A percentile compares a stretch with the other conserved stretches of the same genome.
Conservation (phyloP, 2,797 vertebrate species). For the Crotalus adamanteus region DNA sequence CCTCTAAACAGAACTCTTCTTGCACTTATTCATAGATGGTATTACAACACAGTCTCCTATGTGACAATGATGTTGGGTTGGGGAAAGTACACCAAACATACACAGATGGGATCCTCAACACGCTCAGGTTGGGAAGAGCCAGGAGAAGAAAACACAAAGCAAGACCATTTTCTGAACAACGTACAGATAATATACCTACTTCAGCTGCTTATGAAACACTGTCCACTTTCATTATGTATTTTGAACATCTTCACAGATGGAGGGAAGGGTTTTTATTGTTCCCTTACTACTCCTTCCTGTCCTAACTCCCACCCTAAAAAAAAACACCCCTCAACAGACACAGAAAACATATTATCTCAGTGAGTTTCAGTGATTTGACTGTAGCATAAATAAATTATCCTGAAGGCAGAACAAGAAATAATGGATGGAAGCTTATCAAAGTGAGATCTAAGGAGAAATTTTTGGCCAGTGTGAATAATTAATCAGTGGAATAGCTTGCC, state of each 20-base stretch:
- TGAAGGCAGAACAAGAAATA: background rate
- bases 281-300: background rate
- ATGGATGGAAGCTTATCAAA: background rate
- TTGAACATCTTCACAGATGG: background rate
- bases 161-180: background rate
- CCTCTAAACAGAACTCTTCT: background rate
- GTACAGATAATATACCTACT: background rate
- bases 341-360: background rate
- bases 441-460: background rate
- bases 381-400: background rate
- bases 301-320: background rate
- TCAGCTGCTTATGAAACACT: background rate
- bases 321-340: background rate
- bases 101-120: background rate
- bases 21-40: background rate
- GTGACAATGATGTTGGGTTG: background rate
- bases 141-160: background rate
- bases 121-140: background rate
- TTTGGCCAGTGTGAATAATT: background rate
- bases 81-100: background rate
- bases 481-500: background rate
- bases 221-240: background rate
- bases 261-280: background rate
- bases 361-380: background rate
- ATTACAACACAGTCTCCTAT: background rate